phyloP scores from a whole-genome alignment of 2,113 vertebrate species.

The Furnarius figulus region DNA sequence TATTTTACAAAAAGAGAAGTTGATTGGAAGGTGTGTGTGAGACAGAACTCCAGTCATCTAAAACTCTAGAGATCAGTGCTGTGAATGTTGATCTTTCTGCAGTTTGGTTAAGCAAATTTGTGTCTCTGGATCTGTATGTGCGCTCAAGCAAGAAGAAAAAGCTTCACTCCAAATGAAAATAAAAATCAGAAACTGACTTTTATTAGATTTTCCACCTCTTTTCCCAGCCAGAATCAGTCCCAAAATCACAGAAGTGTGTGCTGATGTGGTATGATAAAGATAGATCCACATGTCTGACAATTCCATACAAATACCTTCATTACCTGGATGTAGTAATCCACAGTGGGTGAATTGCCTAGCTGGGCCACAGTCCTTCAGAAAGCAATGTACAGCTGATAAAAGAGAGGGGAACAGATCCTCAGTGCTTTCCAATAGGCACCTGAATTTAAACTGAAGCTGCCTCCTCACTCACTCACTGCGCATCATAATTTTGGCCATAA shows the following conservation, averaged over 20 bases:
- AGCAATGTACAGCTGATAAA: not conserved
- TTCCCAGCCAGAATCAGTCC: not conserved
- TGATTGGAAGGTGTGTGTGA: conserved; percentile 4
- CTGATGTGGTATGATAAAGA: not conserved
- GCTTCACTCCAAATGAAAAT: not conserved
- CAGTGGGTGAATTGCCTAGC: not conserved
- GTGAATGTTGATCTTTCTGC: not conserved
- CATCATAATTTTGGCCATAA: not conserved
- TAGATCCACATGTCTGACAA: not conserved
- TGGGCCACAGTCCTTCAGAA: not conserved
- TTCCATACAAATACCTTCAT: not conserved
- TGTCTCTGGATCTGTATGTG: not conserved
- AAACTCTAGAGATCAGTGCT: not conserved
- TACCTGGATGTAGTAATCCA: not conserved
- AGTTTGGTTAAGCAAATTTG: not conserved
- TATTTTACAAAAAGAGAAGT: not conserved
- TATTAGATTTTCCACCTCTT: not conserved
- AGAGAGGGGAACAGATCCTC: not conserved
- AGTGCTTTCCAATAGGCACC: fast-evolving
- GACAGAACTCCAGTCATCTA: not conserved
- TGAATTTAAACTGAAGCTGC: not conserved
- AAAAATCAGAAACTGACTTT: not conserved
- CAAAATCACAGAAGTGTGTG: not conserved
- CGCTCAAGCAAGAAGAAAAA: not conserved
- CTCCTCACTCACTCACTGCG: not conserved